Conservation (phyloP, 2,888 invertebrate species). For the Trissolcus brochymenae region DNA sequence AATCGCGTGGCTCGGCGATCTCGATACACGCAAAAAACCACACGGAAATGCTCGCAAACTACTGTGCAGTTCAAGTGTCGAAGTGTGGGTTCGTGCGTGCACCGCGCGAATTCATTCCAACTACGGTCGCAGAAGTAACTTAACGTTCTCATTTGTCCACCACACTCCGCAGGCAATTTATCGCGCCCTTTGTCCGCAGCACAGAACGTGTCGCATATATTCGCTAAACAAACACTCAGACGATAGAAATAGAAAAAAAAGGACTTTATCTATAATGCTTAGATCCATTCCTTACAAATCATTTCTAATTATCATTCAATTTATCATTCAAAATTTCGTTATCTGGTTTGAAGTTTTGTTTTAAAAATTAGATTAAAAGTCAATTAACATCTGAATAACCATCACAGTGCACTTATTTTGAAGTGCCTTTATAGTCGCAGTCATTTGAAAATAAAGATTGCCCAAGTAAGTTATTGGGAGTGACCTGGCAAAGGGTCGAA, state of each 20-base stretch:
- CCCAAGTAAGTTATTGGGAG: conserved; percentile 47
- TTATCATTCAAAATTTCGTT: no score
- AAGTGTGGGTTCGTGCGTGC: conserved; percentile 20
- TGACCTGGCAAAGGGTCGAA: conserved; percentile 39
- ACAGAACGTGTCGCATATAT: conserved; percentile 51
- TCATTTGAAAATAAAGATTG: conserved; percentile 45
- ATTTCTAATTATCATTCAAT: no score
- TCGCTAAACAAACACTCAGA: conserved; percentile 65
- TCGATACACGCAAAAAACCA: conserved; percentile 53
- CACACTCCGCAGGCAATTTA: conserved; percentile 70
- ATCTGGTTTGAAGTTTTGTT: no score
- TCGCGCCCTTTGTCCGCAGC: conserved; percentile 59
- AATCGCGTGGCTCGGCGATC: conserved; percentile 66
- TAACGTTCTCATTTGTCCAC: conserved; percentile 74
- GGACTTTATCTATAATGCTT: no score
- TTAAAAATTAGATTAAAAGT: neutral
- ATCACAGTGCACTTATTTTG: neutral
- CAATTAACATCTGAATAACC: conserved; percentile 21
- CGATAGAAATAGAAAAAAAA: neutral
- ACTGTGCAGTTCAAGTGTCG: conserved; percentile 12
- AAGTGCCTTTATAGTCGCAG: conserved; percentile 10
- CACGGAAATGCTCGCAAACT: conserved; percentile 49
- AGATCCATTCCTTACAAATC: no score
- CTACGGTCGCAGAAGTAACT: conserved; percentile 70
- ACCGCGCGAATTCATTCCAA: conserved; percentile 59